Conservation (phyloP, 2,888 invertebrate species). For the Psylliodes chrysocephalus region DNA sequence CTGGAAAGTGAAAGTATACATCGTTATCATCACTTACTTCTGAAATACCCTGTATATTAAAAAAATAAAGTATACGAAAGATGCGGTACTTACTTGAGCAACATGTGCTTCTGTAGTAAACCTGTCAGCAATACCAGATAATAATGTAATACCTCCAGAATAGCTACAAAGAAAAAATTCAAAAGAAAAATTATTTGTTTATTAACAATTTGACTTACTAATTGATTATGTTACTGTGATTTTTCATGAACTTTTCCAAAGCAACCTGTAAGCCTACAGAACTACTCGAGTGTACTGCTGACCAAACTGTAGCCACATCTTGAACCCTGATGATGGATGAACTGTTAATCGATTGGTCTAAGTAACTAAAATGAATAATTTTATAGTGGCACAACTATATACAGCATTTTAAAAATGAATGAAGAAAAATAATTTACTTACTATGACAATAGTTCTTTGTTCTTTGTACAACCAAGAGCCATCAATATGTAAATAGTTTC, state of each 20-base stretch:
- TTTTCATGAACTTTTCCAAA: constrained; percentile 65
- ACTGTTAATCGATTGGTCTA: constrained; percentile 45
- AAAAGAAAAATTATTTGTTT: not conserved
- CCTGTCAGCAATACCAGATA: constrained; percentile 52
- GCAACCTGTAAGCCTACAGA: constrained; percentile 66
- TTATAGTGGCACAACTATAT: too few relatives aligned
- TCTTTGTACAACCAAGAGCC: constrained; percentile 75
- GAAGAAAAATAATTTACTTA: constrained; percentile 58
- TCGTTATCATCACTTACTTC: not conserved
- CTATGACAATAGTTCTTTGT: constrained; percentile 67
- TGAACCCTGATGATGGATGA: constrained; percentile 63
- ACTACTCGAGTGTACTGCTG: constrained; percentile 67
- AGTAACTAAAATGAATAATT: constrained; percentile 44
- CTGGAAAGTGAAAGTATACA: too few relatives aligned
- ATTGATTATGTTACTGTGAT: constrained; percentile 60
- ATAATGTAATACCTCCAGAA: constrained; percentile 60
- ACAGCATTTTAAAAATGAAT: not conserved
- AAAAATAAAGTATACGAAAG: not conserved
- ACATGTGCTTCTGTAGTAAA: constrained; percentile 52
- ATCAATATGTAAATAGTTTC: constrained; percentile 75
- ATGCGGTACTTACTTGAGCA: constrained; percentile 48
- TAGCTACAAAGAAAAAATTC: constrained; percentile 49
- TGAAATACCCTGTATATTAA: not conserved
- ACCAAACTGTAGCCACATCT: constrained; percentile 63
- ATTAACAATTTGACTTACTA: constrained; percentile 33